Evolutionary conservation across 2,113 vertebrate species (phyloP).

Genomic region (Xenopus tropicalis): UCB_Xtro_10.0 CM004445.2:51393001-51393500

Average conservation of each 20-base stretch:
- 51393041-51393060: constrained; percentile 47
- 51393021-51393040: constrained; percentile 45
- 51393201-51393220: constrained; percentile 19
- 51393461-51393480: no score
- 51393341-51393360: constrained; percentile 46
- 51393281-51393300: constrained; percentile 41
- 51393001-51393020: constrained; percentile 44
- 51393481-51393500: no score
- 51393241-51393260: constrained; percentile 24
- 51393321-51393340: constrained; percentile 43
- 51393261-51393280: constrained; percentile 42
- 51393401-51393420: constrained; percentile 26
- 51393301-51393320: constrained; percentile 46
- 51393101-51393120: constrained; percentile 38
- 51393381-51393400: constrained; percentile 40
- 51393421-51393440: constrained; percentile 33
- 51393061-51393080: constrained; percentile 49
- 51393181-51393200: constrained; percentile 5
- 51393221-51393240: not conserved
- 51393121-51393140: constrained; percentile 34
- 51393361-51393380: constrained; percentile 40
- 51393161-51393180: constrained; percentile 11
- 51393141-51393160: constrained; percentile 32
- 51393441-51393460: not conserved
- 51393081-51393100: constrained; percentile 46